These are phyloP conservation scores for Nemurella pictetii DNA, from an alignment of 2,888 invertebrate genomes.

Conservation along the genomic window DNA sequence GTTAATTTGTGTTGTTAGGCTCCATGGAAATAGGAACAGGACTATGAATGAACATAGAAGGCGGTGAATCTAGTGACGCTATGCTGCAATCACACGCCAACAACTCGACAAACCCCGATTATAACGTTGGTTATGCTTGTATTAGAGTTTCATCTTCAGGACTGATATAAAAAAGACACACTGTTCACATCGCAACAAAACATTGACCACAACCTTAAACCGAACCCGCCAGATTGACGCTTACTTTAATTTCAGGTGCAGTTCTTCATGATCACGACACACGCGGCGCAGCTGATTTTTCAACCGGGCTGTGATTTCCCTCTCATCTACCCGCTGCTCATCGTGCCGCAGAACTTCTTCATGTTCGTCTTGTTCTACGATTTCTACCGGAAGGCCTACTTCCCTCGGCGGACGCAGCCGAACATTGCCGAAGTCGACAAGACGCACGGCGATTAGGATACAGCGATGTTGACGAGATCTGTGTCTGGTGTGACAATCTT, in stretches of 20 bases:
- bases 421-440: not conserved
- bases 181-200: no score
- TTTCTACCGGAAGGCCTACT: slow-evolving; percentile 68
- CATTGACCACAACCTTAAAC: no score
- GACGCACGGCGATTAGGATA: not conserved
- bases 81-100: no score
- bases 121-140: not conserved
- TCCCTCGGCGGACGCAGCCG: not conserved
- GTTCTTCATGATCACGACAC: slow-evolving; percentile 63
- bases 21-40: no score
- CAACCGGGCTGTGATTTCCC: slow-evolving; percentile 63
- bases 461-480: not conserved
- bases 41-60: no score
- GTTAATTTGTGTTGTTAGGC: no score
- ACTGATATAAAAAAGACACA: no score
- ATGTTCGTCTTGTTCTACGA: slow-evolving; percentile 68
- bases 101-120: no score
- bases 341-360: slow-evolving; percentile 66
- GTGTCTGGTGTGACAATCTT: not conserved
- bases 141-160: no score
- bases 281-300: slow-evolving; percentile 56
- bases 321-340: slow-evolving; percentile 56
- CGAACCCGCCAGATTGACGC: no score
- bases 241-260: slow-evolving; percentile 67
- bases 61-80: no score